Evolutionary conservation across 2,888 invertebrate species (phyloP).

Genomic region (Metacarcinus magister): DNA sequence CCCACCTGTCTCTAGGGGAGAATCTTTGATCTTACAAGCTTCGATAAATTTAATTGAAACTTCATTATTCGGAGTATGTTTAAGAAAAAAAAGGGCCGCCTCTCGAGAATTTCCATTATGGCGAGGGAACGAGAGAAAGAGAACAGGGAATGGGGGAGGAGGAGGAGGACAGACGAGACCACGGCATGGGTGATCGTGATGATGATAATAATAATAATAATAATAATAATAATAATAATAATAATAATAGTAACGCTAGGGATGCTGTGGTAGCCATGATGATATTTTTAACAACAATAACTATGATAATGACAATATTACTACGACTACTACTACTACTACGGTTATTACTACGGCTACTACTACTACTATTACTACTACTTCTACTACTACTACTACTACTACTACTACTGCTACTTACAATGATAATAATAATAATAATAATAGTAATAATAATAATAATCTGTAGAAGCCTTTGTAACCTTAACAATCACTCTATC

Average conservation of each 20-base stretch:
- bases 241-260: not conserved
- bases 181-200: not conserved
- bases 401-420: not conserved
- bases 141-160: not conserved
- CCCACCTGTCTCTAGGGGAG: conserved; percentile 54
- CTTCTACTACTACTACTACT: not conserved
- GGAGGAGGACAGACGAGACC: not conserved
- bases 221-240: conserved; percentile 42
- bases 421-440: not conserved
- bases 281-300: not conserved
- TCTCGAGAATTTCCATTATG: conserved; percentile 73
- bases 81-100: conserved; percentile 62
- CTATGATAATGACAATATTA: not conserved
- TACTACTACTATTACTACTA: not conserved
- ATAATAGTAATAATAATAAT: not conserved
- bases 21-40: conserved; percentile 77
- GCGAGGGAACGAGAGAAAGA: conserved; percentile 46
- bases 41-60: conserved; percentile 77
- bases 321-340: not conserved
- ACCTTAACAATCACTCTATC: not conserved
- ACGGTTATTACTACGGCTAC: no score
- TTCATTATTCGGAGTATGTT: conserved; percentile 76
- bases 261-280: not conserved
- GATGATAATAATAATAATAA: conserved; percentile 63
- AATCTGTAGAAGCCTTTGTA: not conserved